phyloP scores from a whole-genome alignment of 2,113 vertebrate species.

The Sphaerodactylus townsendi region DNA sequence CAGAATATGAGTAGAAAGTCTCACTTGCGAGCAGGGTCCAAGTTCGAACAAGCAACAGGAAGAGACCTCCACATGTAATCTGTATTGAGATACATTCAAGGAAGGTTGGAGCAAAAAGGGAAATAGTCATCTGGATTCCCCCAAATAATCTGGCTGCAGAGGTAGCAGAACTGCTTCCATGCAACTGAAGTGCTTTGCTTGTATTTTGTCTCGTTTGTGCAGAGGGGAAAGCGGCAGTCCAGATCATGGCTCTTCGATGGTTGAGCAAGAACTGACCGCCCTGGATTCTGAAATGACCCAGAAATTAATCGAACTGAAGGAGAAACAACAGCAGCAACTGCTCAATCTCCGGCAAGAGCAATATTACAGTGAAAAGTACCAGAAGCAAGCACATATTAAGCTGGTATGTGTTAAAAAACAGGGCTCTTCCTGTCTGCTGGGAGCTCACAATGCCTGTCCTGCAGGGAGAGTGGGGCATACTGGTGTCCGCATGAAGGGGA shows the following conservation, averaged over 20 bases:
- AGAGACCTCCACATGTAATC: neutral
- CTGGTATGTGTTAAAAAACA: conserved; percentile 75
- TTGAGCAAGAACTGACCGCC: conserved; percentile 87
- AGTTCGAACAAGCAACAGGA: neutral
- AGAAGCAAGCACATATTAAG: conserved; percentile 95
- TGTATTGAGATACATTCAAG: neutral
- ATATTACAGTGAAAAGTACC: conserved; percentile 98
- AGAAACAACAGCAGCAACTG: conserved; percentile 93
- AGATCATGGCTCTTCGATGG: conserved; percentile 80
- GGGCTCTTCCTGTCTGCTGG: neutral
- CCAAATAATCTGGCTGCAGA: too few relatives aligned
- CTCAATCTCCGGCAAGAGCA: conserved; percentile 95
- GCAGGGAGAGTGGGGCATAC: neutral
- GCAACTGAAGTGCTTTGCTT: neutral
- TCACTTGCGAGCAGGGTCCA: neutral
- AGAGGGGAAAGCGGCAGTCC: conserved; percentile 84
- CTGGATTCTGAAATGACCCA: conserved; percentile 88
- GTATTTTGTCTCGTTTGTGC: conserved; percentile 21
- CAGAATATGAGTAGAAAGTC: neutral
- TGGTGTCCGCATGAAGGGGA: neutral
- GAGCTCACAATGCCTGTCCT: accelerated
- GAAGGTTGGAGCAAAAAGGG: too few relatives aligned
- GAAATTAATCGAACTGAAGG: conserved; percentile 88
- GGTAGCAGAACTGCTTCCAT: too few relatives aligned
- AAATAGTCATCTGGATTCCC: too few relatives aligned